Evolutionary conservation across 2,797 vertebrate species (phyloP), one percentile per base, ranked within the genome.

Genomic region (Pempheris klunzingeri): DNA sequence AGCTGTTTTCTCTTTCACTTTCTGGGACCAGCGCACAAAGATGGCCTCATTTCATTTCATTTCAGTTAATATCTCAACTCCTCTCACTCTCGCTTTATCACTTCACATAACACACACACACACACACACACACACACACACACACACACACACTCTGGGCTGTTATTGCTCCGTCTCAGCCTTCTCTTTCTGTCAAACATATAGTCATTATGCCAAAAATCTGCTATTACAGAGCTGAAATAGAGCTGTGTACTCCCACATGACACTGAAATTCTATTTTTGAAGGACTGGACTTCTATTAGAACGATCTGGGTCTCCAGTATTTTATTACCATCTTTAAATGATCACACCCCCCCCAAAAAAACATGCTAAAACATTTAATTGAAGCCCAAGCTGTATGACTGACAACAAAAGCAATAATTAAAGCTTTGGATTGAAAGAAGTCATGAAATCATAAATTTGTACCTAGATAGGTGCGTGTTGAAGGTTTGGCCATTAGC

Each of bases 11-110:
- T 64, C 58, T 71, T 68, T 83, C 74, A 62, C 78, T 85, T 63
- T 88, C 58, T 74, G 77, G 74, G 43, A 74, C 65, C 22, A 17
- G 55, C 1, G 46, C 71, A 74, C 62, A 43, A 75, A 81, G 70
- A 77, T 71, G 64, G 60, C 57, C 26, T 69, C 59, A 85, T 87
- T 85, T 84, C 59, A 85, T 87, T 85, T 84, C 55, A 81, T 81
- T 77, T 67, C 81, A 77, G 74, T 70, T 72, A 81, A 78, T 67
- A 52, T 52, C 72, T 85, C 49, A 20, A 44, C 18, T 49, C 47
- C 26, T 77, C 65, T 50, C 55, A 24, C 55, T 62, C 46, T 64
- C 4, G 10, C 58, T 75, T 58, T 74, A 70, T 77, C 28, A 39
- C 50, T 50, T 53, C 58, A 44, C 28, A 71, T n/a, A 34, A 22